Evolutionary conservation across 2,888 invertebrate genomes (phyloP).

Genomic region (Lasius fuliginosus): DNA sequence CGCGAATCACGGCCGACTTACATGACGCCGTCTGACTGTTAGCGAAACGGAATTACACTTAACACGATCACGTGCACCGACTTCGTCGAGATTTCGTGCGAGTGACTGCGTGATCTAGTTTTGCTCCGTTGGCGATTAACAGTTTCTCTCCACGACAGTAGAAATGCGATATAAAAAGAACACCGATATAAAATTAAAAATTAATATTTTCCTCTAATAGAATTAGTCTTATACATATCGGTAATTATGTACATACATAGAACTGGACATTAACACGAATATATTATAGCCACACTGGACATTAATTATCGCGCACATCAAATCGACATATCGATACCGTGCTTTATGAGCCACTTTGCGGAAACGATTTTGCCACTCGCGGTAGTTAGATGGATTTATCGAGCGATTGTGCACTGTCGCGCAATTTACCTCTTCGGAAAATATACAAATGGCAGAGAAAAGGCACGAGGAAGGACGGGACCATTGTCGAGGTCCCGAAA

Average conservation of each 20-base stretch:
- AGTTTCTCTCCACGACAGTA: neutral
- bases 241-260: neutral
- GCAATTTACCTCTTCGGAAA: conserved; percentile 78
- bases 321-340: neutral
- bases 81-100: conserved; percentile 1
- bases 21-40: conserved; percentile 12
- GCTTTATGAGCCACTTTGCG: neutral
- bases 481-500: conserved; percentile 69
- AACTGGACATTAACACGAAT: neutral
- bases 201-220: neutral
- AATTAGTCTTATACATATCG: neutral
- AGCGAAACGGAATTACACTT: conserved; percentile 25
- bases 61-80: neutral
- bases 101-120: conserved; percentile 7
- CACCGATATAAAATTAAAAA: neutral
- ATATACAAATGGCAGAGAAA: conserved; percentile 81
- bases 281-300: neutral
- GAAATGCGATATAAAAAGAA: neutral
- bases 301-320: neutral
- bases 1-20: conserved; percentile 20
- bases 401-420: neutral
- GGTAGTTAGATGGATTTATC: neutral
- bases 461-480: conserved; percentile 80
- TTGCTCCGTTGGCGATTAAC: neutral
- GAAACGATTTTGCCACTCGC: neutral